Evolutionary conservation across 2,888 invertebrate species (phyloP), one percentile per base, ranked within the genome.

Genomic region (Drosophila niveifrons): DNA sequence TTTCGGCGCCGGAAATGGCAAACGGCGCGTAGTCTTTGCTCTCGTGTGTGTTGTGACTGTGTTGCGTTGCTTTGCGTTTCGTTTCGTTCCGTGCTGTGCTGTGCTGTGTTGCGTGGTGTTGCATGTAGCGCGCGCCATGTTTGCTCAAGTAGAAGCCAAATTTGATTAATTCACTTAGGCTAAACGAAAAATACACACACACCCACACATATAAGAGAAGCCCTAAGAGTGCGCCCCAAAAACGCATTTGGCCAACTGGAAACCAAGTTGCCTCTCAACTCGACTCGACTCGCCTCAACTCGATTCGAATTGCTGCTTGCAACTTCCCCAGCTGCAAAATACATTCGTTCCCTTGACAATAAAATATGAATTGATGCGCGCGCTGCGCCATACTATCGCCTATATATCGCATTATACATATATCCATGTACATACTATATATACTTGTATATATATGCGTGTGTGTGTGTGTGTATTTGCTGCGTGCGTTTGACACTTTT

Each of bases 301-400:
- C 23, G 23, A 23, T 23, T 23, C 23, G 36, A 36, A 36, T 36
- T 36, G 36, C 55, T 43, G 29, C 29, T 13, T 36, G 34, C 29
- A 17, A 15, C 17, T 29, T 44, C n/a, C 52, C 29, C 13, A 34
- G 29, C 28, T 18, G 29, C 58, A 29, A 43, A 31, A n/a, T 28
- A 28, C 57, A 23, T n/a, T 23, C 15, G 66, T 67, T 68, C 75
- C 78, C 73, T 73, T 76, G 74, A 76, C 79, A 81, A 85, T 82
- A 77, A 81, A 85, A 76, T 78, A 80, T 81, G 76, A 85, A 80
- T 80, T 82, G 82, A 78, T 78, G 80, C 77, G 75, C 75, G 73
- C 78, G 72, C 77, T 66, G 75, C 72, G 72, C 73, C 55, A 63
- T 64, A 57, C 51, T 67, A 68, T 59, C 46, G 17, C 34, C 23